These are phyloP conservation scores for Nematopogon swammerdamellus DNA, from an alignment of 2,888 invertebrate genomes.

Conservation along the genomic window DNA sequence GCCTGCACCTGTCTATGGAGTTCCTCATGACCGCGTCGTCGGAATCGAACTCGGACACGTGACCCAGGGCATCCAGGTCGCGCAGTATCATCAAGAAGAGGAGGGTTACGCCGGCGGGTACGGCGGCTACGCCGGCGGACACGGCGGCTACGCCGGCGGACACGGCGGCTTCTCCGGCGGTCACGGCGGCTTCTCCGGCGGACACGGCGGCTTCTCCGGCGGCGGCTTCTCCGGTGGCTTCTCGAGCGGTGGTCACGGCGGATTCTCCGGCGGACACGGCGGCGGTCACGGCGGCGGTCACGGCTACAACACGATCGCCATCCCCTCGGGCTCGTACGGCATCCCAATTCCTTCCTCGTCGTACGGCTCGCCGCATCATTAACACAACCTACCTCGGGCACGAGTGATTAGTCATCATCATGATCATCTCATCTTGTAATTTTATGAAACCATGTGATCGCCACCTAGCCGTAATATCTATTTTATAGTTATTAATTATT, in stretches of 20 bases:
- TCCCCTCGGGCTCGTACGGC: conserved; percentile 47
- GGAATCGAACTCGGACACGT: conserved; percentile 83
- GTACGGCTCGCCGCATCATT: conserved; percentile 45
- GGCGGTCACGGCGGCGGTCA: conserved; percentile 23
- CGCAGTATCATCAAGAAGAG: conserved; percentile 75
- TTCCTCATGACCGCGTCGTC: conserved; percentile 65
- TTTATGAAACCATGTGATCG: conserved; percentile 47
- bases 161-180: conserved; percentile 21
- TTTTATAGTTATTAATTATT: conserved; percentile 43
- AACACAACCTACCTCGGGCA: conserved; percentile 19
- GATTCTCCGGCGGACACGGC: conserved; percentile 8
- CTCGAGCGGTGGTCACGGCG: conserved; percentile 14
- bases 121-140: conserved; percentile 26
- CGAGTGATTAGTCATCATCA: conserved; percentile 30
- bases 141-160: conserved; percentile 23
- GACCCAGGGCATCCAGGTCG: conserved; percentile 83
- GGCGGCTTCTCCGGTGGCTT: conserved; percentile 20
- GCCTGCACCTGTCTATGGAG: conserved; percentile 68
- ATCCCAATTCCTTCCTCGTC: conserved; percentile 39
- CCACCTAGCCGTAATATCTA: conserved; percentile 44
- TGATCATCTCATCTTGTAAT: conserved; percentile 30
- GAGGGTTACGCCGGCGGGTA: conserved; percentile 35
- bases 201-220: conserved; percentile 22
- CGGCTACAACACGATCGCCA: conserved; percentile 37
- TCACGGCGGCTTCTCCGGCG: conserved; percentile 20